Conservation (phyloP, 2,113 vertebrate species). For the Hystrix cristata region DNA sequence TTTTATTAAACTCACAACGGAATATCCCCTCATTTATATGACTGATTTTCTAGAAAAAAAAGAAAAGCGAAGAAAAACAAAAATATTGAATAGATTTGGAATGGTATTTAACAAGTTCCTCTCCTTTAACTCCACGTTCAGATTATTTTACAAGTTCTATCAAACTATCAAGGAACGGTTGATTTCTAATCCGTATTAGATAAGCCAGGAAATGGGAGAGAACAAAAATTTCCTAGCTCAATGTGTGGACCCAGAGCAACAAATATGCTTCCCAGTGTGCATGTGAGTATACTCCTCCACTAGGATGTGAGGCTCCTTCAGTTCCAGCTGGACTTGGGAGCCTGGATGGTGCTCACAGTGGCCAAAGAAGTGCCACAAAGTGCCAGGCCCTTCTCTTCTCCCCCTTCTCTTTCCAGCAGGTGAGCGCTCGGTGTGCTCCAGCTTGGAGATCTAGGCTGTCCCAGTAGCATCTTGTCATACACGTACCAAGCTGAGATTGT, state of each 20-base stretch:
- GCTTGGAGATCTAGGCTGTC: background rate
- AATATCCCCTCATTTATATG: background rate
- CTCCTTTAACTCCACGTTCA: background rate
- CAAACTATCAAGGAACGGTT: background rate
- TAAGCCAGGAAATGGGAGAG: background rate
- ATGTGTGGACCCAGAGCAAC: background rate
- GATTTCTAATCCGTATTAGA: background rate
- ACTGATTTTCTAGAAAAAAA: background rate
- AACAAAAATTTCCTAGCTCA: background rate
- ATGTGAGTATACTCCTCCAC: background rate
- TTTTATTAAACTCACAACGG: background rate
- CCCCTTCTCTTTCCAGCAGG: background rate
- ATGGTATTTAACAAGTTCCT: background rate
- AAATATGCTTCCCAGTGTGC: background rate
- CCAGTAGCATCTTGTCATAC: background rate
- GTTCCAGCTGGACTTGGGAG: background rate
- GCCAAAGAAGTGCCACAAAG: background rate
- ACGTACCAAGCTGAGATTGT: background rate
- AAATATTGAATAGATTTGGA: background rate
- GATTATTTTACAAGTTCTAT: background rate
- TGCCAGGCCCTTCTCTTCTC: background rate
- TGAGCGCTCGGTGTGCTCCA: fast-evolving
- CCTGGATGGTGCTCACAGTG: background rate
- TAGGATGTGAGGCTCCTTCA: background rate
- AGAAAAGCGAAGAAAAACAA: background rate